Evolutionary conservation across 2,888 invertebrate genomes (phyloP).

Genomic region (Drosophila monieri): DNA sequence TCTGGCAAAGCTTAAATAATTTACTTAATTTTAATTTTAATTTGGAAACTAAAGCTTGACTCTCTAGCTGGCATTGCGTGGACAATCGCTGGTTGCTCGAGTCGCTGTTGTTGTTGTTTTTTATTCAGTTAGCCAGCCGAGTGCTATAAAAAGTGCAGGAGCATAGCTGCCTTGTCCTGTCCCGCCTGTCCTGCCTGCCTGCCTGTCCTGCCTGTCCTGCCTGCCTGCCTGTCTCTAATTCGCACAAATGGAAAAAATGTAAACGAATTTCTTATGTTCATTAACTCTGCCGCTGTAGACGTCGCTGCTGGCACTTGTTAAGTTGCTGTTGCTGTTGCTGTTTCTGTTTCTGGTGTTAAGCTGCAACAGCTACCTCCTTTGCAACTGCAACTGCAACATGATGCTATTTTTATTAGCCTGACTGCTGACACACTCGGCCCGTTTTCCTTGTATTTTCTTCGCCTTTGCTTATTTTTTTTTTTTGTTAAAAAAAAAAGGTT

Average conservation of each 20-base stretch:
- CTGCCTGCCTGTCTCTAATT: constrained; percentile 70
- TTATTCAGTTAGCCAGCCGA: constrained; percentile 20
- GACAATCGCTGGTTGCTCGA: constrained; percentile 62
- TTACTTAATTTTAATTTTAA: no score
- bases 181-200: no score
- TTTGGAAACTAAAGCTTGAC: no score
- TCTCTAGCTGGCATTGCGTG: constrained; percentile 34
- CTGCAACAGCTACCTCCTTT: constrained; percentile 28
- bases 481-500: constrained; percentile 24
- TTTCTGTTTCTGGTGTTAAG: constrained; percentile 2
- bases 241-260: constrained; percentile 74
- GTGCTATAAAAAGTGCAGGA: constrained; percentile 57
- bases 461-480: constrained; percentile 15
- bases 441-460: constrained; percentile 25
- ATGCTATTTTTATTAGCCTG: constrained; percentile 71
- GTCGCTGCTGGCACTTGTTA: constrained; percentile 6
- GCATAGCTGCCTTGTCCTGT: constrained; percentile 48
- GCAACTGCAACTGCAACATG: constrained; percentile 59
- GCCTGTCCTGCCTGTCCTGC: no score
- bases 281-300: constrained; percentile 44
- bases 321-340: constrained; percentile 7
- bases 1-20: no score
- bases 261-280: constrained; percentile 75
- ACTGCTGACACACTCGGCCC: constrained; percentile 43
- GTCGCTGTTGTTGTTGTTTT: constrained; percentile 44